Conservation (phyloP, 2,113 vertebrate genomes). For the Actinemys pallida region DNA sequence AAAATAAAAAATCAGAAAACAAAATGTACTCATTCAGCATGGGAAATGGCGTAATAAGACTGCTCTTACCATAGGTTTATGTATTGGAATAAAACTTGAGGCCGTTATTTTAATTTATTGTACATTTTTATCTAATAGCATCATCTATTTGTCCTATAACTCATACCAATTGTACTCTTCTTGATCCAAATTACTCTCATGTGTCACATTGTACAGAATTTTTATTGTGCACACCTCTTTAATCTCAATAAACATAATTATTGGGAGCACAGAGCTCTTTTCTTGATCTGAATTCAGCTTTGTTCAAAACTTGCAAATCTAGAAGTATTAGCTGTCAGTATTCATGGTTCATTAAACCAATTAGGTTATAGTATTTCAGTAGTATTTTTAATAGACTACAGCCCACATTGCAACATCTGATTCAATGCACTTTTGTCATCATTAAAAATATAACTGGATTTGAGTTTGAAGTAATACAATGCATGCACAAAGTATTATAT, state of each 20-base stretch:
- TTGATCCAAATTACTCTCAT: neutral
- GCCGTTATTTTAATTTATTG: neutral
- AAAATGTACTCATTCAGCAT: neutral
- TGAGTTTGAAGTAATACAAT: neutral
- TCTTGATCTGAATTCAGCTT: neutral
- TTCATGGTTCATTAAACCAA: neutral
- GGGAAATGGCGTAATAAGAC: neutral
- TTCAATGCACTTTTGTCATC: accelerated
- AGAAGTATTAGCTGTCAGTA: neutral
- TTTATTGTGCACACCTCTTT: neutral
- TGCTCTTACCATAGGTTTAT: neutral
- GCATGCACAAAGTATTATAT: neutral
- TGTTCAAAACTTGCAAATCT: neutral
- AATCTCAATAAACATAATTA: neutral
- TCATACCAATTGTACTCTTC: neutral
- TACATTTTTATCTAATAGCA: neutral
- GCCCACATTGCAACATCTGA: neutral
- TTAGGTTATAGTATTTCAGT: neutral
- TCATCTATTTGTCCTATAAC: neutral
- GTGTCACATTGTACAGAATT: neutral
- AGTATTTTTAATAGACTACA: neutral
- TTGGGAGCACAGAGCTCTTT: neutral
- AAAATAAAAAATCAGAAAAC: neutral
- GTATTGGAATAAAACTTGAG: neutral
- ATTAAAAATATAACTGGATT: neutral